A percentile compares a stretch with the other conserved stretches of the same genome.
phyloP scores from a whole-genome alignment of 2,888 invertebrate species.

The Osmoderma eremita region DNA sequence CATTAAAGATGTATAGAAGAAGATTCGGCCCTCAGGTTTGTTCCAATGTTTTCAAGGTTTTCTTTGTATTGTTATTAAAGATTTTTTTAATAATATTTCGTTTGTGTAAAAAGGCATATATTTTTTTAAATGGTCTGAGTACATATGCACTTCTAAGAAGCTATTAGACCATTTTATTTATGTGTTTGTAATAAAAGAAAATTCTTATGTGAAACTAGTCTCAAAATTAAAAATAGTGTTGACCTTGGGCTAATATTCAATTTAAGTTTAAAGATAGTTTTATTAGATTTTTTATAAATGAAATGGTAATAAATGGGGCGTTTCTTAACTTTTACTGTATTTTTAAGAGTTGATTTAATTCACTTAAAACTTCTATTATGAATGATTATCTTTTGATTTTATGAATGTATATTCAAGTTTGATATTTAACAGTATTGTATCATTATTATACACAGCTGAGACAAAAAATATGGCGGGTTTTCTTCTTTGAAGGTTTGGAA shows the following conservation, averaged over 20 bases:
- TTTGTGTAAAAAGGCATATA: too few relatives aligned
- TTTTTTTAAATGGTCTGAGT: too few relatives aligned
- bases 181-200: not conserved
- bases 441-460: too few relatives aligned
- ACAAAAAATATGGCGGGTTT: too few relatives aligned
- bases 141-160: too few relatives aligned
- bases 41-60: not conserved
- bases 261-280: conserved; percentile 1
- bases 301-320: too few relatives aligned
- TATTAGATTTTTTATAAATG: too few relatives aligned
- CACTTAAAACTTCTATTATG: not conserved
- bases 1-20: conserved; percentile 22
- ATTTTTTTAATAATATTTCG: too few relatives aligned
- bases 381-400: not conserved
- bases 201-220: too few relatives aligned
- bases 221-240: conserved; percentile 22
- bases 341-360: not conserved
- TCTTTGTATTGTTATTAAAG: not conserved
- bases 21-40: conserved; percentile 28
- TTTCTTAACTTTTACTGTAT: not conserved
- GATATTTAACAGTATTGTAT: too few relatives aligned
- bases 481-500: too few relatives aligned
- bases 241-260: conserved; percentile 19
- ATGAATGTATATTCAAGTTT: not conserved
- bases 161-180: too few relatives aligned